Evolutionary conservation across 2,888 invertebrate species (phyloP).

Genomic region (Orchesellides sinensis): DNA sequence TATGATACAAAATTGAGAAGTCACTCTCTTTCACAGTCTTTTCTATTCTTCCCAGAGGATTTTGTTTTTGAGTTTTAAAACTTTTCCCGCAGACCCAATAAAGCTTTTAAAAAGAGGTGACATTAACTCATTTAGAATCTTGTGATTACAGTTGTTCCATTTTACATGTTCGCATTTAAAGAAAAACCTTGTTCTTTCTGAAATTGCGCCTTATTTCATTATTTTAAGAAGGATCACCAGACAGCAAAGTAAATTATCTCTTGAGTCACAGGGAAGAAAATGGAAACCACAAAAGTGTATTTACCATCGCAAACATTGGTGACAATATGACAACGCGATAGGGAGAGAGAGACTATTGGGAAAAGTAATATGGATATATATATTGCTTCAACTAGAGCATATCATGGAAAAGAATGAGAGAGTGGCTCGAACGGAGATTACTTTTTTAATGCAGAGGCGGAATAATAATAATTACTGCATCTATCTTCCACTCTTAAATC

Average conservation of each 20-base stretch:
- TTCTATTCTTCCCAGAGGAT: not conserved
- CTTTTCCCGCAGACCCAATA: not conserved
- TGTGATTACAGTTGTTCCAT: not conserved
- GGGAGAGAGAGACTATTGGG: not conserved
- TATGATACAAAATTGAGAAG: constrained; percentile 20
- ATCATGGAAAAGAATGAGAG: constrained; percentile 34
- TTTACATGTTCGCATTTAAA: constrained; percentile 8
- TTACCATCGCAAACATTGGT: constrained; percentile 20
- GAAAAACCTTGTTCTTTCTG: constrained; percentile 41
- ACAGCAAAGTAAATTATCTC: not conserved
- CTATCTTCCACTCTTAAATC: not conserved
- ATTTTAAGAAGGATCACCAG: not conserved
- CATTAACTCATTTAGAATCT: constrained; percentile 45
- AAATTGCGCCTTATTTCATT: constrained; percentile 19
- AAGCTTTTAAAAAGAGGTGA: constrained; percentile 32
- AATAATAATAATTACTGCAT: constrained; percentile 55
- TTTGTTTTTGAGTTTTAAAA: not conserved
- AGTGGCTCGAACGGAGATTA: constrained; percentile 23
- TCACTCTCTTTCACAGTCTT: not conserved
- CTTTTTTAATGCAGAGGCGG: constrained; percentile 32
- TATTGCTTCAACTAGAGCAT: constrained; percentile 32
- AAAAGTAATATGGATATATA: not conserved
- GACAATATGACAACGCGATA: constrained; percentile 36
- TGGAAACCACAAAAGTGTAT: constrained; percentile 15
- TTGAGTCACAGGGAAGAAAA: constrained; percentile 1